phyloP scores from a whole-genome alignment of 2,113 vertebrate genomes.

The Chloroceryle aenea region DNA sequence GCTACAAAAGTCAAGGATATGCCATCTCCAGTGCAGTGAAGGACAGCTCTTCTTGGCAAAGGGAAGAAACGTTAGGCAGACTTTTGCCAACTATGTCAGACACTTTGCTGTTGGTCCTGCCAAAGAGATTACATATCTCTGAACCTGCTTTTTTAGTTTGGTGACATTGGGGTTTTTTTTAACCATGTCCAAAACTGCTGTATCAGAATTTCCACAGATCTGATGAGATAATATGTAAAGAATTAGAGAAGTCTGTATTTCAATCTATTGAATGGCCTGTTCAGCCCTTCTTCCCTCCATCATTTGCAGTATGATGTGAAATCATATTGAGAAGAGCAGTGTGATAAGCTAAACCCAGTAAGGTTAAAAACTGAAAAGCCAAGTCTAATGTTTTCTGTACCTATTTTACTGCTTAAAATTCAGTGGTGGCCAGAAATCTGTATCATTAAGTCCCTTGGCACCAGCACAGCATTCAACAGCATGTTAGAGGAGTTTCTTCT shows the following conservation, averaged over 20 bases:
- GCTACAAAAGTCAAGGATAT: background rate
- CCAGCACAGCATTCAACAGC: background rate
- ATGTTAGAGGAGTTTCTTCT: background rate
- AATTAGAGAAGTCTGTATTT: background rate
- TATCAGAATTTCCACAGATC: background rate
- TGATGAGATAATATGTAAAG: background rate
- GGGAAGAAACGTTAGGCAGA: background rate
- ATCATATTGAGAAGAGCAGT: background rate
- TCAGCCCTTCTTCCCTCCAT: background rate
- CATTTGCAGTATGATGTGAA: background rate
- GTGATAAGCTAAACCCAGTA: background rate
- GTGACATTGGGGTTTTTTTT: background rate
- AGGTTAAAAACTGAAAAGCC: background rate
- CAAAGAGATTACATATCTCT: background rate
- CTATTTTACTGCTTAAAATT: background rate
- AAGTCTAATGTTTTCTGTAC: background rate
- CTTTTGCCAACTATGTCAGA: background rate
- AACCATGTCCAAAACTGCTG: background rate
- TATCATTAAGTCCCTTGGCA: background rate
- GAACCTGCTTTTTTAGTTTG: background rate
- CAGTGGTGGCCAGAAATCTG: background rate
- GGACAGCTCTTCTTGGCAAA: background rate
- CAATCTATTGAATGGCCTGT: background rate
- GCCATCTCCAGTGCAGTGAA: background rate
- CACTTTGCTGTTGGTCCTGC: background rate